Evolutionary conservation across 2,797 vertebrate species (phyloP).

Genomic region (Botia almorhae): DNA sequence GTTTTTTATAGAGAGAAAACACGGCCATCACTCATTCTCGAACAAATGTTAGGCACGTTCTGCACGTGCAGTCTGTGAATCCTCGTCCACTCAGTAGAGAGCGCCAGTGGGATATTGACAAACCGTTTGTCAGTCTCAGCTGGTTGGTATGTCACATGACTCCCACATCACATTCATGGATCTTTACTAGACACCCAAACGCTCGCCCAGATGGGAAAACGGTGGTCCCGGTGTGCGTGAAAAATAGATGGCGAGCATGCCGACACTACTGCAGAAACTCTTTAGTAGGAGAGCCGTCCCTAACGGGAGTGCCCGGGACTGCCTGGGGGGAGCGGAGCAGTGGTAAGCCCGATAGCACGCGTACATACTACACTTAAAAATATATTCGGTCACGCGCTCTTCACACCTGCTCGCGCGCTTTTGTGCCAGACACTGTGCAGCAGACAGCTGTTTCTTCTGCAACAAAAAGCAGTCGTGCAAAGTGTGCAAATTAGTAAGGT

Average conservation of each 20-base stretch:
- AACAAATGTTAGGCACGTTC: conserved; percentile 14
- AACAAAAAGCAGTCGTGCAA: background rate
- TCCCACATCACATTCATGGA: conserved; percentile 8
- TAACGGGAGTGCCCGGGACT: conserved; percentile 42
- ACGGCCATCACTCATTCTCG: background rate
- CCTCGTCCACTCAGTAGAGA: conserved; percentile 17
- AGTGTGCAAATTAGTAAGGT: background rate
- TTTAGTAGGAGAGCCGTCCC: conserved; percentile 78
- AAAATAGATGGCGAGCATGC: conserved; percentile 60
- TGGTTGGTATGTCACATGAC: conserved; percentile 34
- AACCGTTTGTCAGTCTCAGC: conserved; percentile 3
- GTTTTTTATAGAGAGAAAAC: background rate
- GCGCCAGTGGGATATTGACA: background rate
- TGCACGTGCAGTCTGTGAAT: conserved; percentile 19
- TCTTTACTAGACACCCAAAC: background rate
- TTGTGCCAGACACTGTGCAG: background rate
- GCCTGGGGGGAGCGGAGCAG: conserved; percentile 33
- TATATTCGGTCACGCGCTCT: background rate
- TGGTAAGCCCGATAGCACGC: conserved; percentile 49
- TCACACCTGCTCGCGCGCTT: background rate
- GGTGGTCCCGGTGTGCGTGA: conserved; percentile 6
- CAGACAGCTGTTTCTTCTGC: background rate
- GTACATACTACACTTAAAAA: background rate
- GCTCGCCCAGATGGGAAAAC: conserved; percentile 3
- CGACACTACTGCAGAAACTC: conserved; percentile 83